A percentile compares a stretch with the other conserved stretches of the same genome.
Conservation (phyloP, 2,888 invertebrate species). For the Blera fallax region DNA sequence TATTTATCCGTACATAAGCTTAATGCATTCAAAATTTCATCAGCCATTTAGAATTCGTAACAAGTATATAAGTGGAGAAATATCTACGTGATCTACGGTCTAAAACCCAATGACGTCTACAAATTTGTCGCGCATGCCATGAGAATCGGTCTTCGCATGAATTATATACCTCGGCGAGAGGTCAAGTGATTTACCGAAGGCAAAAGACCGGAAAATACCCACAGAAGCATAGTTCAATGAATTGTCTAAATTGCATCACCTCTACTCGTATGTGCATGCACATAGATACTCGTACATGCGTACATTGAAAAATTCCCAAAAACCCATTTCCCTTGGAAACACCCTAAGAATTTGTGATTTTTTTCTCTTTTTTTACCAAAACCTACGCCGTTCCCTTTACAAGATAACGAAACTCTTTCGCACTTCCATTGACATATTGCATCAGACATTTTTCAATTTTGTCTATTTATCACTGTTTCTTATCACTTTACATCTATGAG, state of each 20-base stretch:
- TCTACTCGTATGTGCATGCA: neutral
- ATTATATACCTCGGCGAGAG: neutral
- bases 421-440: conserved; percentile 9
- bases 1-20: too few relatives aligned
- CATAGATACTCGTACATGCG: too few relatives aligned
- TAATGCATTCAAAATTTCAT: neutral
- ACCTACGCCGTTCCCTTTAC: neutral
- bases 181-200: neutral
- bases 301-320: neutral
- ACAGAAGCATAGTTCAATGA: conserved; percentile 5
- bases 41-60: neutral
- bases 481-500: conserved; percentile 1
- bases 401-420: conserved; percentile 24
- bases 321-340: neutral
- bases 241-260: conserved; percentile 30
- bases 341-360: neutral
- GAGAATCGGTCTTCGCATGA: neutral
- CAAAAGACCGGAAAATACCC: neutral
- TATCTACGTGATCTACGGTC: neutral
- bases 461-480: neutral
- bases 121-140: neutral
- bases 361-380: neutral
- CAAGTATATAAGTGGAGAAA: neutral
- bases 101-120: neutral
- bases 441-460: conserved; percentile 23